phyloP scores from a whole-genome alignment of 2,113 vertebrate genomes.

The Labeo catla region DNA sequence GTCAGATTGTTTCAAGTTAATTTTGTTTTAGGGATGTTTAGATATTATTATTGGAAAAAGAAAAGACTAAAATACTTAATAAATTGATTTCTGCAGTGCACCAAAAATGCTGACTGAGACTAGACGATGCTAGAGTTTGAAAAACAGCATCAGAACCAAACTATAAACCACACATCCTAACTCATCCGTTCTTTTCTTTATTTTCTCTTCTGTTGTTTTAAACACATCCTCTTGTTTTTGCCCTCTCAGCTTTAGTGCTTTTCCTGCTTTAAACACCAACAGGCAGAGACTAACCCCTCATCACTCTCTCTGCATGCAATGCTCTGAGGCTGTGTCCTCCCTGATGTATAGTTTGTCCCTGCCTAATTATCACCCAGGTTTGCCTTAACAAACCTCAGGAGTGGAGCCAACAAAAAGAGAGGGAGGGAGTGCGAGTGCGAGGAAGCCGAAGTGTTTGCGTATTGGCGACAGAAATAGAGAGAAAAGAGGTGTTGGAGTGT shows the following conservation, averaged over 20 bases:
- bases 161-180: neutral
- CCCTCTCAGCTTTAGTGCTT: conserved; percentile 38
- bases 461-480: conserved; percentile 32
- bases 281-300: conserved; percentile 10
- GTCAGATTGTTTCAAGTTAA: neutral
- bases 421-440: neutral
- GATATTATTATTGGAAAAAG: neutral
- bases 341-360: conserved; percentile 59
- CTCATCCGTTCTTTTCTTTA: neutral
- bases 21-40: neutral
- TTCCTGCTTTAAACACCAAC: conserved; percentile 42
- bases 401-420: conserved; percentile 47
- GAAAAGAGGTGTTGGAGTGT: conserved; percentile 10
- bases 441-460: conserved; percentile 21
- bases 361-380: conserved; percentile 66
- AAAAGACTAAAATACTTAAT: neutral
- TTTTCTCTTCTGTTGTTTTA: conserved; percentile 25
- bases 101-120: neutral
- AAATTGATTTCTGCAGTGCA: conserved; percentile 3
- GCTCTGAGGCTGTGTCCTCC: conserved; percentile 51
- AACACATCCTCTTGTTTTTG: conserved; percentile 37
- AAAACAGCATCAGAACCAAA: conserved; percentile 3
- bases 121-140: neutral
- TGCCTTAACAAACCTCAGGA: conserved; percentile 62
- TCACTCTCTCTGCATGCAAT: conserved; percentile 39